Conservation (phyloP, 2,888 invertebrate genomes). For the Epirrhoe alternata region DNA sequence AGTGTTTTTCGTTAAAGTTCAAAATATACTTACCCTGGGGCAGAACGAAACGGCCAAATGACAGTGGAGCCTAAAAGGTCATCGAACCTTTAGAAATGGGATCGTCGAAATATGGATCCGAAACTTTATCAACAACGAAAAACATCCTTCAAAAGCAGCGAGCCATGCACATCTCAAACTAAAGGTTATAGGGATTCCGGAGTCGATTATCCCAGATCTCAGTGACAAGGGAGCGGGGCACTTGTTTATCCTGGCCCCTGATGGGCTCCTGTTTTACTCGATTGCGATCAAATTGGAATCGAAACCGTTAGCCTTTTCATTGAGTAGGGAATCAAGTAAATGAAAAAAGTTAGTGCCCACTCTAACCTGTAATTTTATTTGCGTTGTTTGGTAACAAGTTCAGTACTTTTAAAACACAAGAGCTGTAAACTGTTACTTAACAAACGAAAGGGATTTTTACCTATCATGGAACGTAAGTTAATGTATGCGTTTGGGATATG, state of each 20-base stretch:
- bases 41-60: too few species aligned
- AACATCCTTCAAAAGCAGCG: conserved; percentile 1
- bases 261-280: conserved; percentile 40
- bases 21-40: too few species aligned
- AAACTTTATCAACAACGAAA: not conserved
- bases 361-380: conserved; percentile 21
- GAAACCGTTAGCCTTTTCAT: conserved; percentile 40
- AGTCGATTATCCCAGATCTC: conserved; percentile 39
- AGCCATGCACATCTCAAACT: conserved; percentile 27
- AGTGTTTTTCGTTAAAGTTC: too few species aligned
- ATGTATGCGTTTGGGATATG: too few species aligned
- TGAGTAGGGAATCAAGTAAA: conserved; percentile 30
- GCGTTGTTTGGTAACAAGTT: not conserved
- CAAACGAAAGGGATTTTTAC: too few species aligned
- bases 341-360: conserved; percentile 25
- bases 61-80: too few species aligned
- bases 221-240: conserved; percentile 46
- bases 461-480: too few species aligned
- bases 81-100: too few species aligned
- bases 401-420: not conserved
- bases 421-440: not conserved
- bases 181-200: conserved; percentile 34
- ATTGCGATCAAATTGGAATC: conserved; percentile 45
- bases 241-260: conserved; percentile 44
- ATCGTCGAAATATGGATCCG: too few species aligned